Percentiles rank a stretch among this genome's conserved stretches.
phyloP scores from a whole-genome alignment of 1,140 invertebrate species.

The Temnothorax longispinosus region DNA sequence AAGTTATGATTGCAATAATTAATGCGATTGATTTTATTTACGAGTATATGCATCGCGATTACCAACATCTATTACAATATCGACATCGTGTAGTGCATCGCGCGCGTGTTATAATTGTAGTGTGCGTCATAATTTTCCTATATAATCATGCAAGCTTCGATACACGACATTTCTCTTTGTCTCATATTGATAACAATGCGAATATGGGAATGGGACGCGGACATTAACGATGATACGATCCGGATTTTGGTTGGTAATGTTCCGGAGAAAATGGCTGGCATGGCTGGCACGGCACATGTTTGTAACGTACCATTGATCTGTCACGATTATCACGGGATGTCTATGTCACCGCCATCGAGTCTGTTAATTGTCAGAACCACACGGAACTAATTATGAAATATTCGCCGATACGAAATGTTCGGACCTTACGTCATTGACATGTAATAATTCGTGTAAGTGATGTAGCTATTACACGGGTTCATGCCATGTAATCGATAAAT shows the following conservation, averaged over 20 bases:
- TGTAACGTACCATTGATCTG: constrained; percentile 68
- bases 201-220: neutral
- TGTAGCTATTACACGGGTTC: neutral
- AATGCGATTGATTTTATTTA: constrained; percentile 3
- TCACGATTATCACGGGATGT: constrained; percentile 59
- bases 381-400: constrained; percentile 65
- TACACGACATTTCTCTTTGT: constrained; percentile 46
- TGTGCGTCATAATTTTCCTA: constrained; percentile 34
- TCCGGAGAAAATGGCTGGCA: constrained; percentile 49
- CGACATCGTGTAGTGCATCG: neutral
- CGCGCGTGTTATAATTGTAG: neutral
- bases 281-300: constrained; percentile 39
- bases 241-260: constrained; percentile 55
- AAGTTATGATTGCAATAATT: neutral
- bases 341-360: constrained; percentile 55
- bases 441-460: constrained; percentile 29
- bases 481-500: constrained; percentile 19
- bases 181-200: constrained; percentile 14
- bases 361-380: constrained; percentile 62
- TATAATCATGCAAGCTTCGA: constrained; percentile 37
- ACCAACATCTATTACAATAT: neutral
- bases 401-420: constrained; percentile 56
- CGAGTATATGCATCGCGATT: neutral
- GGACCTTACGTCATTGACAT: constrained; percentile 24
- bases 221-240: constrained; percentile 51